Base-by-base conservation (phyloP, 2,797 vertebrate genomes). In the Bufotes viridis region DNA sequence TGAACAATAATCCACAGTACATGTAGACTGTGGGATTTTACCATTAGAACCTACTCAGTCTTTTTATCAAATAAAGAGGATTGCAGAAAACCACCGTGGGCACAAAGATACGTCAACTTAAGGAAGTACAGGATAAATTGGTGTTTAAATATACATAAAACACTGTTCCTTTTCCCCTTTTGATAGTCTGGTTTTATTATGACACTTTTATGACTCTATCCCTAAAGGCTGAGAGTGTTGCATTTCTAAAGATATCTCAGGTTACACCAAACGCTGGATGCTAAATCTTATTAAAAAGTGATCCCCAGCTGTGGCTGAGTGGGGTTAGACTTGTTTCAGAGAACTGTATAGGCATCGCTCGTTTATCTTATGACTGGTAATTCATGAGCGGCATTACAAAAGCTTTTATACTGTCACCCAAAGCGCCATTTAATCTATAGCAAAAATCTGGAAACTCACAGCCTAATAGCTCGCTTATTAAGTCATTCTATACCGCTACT, bases 201-300 rank as follows among this genome's bases (percentile, higher is more conserved):
- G 82, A 88, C 87, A 88, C 15, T 3, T 69, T 78, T 82, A 1
- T 78, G 70, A 87, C 14, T 26, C 78, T 87, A 61, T 7, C 49
- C 81, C 80, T 91, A 79, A 75, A 85, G 57, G 90, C 53, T 81
- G n/a, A 86, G 10, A 65, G 29, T 76, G 34, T 51, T 87, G 34
- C 7, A 79, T 83, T 93, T 90, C 83, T 72, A 89, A 42, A 57
- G 78, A 82, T 86, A 70, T 91, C 78, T 89, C 81, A 61, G 69
- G 58, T 87, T 61, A 90, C 14, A 3, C n/a, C 0, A 2, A 8
- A 0, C 5, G 18, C 84, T 87, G 90, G 58, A 89, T 69, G 49
- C 2, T 20, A 14, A 53, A 90, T 87, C 51, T 74, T 18, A 15
- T 78, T 89, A 81, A 63, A 84, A 29, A 84, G 70, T 88, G 55